Evolutionary conservation across 2,797 vertebrate species (phyloP), one percentile per base, ranked within the genome.

Genomic region (Falco concolor): DNA sequence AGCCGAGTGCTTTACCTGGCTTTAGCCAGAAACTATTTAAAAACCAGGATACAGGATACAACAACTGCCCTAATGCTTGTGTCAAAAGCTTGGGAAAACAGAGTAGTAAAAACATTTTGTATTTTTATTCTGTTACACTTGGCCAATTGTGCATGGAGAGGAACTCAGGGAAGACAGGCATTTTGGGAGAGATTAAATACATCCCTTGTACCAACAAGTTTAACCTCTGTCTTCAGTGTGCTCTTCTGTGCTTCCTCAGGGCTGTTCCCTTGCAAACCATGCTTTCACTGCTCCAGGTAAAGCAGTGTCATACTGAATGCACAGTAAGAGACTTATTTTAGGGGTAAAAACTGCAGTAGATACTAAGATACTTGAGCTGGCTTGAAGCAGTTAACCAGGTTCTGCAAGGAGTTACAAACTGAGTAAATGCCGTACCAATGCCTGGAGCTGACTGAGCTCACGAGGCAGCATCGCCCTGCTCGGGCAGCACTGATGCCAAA

Each of bases 21-120:
- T 74, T 87, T 89, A 87, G 40, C 13, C 50, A 69, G 65, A 27
- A 82, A 13, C 72, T 83, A 18, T 82, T 93, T 89, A 63, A 87
- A 79, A 82, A 32, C 18, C 54, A 60, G 27, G 40, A 52, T 59
- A 52, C 4, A 20, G 24, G 60, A 59, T 42, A 38, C 9, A 72
- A 25, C 36, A 75, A 30, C 61, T 79, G 28, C 18, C 42, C 36
- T 76, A 53, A 40, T 32, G 38, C 40, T 68, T 60, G 13, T 74
- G 63, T 67, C 68, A 74, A 56, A 91, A 80, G 12, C n/a, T 89
- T 85, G 74, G 74, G 44, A 85, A 47, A 92, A 42, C 6, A n/a
- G 20, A 6, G 6, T 36, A 54, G 13, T 70, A 76, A 79, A 82
- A 93, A 25, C 4, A 16, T 53, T 27, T 54, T 0, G 0, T 69